Conservation (phyloP, 1,140 invertebrate genomes). For the Grapholita molesta region DNA sequence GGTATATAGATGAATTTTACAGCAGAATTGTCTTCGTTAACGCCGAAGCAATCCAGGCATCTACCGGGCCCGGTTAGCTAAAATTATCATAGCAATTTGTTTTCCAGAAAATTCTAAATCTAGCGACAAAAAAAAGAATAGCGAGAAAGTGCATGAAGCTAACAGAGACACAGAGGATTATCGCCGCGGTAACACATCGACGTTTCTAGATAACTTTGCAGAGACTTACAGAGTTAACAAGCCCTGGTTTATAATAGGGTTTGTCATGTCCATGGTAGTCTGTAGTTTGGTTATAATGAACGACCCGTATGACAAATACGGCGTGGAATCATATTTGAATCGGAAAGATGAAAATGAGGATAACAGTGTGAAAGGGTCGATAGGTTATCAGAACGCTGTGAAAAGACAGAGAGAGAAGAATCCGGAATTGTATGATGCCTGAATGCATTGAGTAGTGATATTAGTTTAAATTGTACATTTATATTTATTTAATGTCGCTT, state of each 20-base stretch:
- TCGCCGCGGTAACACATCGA: constrained; percentile 31
- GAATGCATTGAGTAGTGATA: constrained; percentile 21
- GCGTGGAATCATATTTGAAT: constrained; percentile 29
- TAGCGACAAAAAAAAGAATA: constrained; percentile 34
- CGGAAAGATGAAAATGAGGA: constrained; percentile 1
- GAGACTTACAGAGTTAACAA: constrained; percentile 47
- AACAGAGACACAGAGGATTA: constrained; percentile 51
- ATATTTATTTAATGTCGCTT: not conserved
- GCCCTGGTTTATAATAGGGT: constrained; percentile 43
- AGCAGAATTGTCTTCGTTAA: too few relatives aligned
- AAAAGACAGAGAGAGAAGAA: constrained; percentile 45
- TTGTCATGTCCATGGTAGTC: constrained; percentile 34
- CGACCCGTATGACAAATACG: constrained; percentile 35
- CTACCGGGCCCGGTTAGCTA: constrained; percentile 5
- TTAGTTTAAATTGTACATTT: too few relatives aligned
- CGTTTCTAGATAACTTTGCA: constrained; percentile 52
- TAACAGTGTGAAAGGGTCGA: constrained; percentile 37
- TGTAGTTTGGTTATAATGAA: constrained; percentile 22
- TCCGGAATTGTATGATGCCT: constrained; percentile 62
- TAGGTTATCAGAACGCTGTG: constrained; percentile 49
- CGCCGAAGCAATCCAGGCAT: not conserved
- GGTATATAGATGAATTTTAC: too few relatives aligned
- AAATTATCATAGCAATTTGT: constrained; percentile 41
- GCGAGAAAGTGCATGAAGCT: constrained; percentile 50
- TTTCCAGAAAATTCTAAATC: constrained; percentile 61